Percentiles rank a stretch among this genome's conserved stretches.
Conservation (phyloP, 2,797 vertebrate species). For the Mustela erminea region DNA sequence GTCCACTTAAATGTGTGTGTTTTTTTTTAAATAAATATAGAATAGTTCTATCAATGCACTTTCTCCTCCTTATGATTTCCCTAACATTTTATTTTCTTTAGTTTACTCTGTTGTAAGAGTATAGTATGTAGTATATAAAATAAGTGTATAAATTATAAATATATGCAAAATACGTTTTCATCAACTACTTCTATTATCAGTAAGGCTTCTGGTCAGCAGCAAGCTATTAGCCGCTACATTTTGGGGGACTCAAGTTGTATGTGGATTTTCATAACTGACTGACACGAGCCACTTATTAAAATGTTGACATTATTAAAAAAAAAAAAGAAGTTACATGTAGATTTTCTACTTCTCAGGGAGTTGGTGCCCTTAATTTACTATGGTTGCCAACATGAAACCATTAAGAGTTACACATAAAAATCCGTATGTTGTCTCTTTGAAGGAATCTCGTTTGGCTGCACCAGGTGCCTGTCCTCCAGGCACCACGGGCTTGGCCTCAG, state of each 20-base stretch:
- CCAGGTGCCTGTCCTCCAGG: rapidly evolving
- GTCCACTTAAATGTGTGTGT: neutral
- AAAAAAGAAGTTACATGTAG: neutral
- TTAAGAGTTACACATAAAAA: neutral
- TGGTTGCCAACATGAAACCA: neutral
- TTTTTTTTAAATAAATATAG: neutral
- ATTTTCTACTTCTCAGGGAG: neutral
- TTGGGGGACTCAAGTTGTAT: neutral
- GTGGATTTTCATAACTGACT: neutral
- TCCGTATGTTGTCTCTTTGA: neutral
- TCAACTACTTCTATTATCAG: neutral
- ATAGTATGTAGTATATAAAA: neutral
- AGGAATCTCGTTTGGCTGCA: neutral
- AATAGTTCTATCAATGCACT: neutral
- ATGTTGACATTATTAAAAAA: neutral
- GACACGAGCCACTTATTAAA: neutral
- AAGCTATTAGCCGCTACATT: neutral
- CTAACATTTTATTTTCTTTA: neutral
- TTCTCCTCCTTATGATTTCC: neutral
- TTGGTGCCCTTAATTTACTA: neutral
- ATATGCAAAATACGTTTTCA: neutral
- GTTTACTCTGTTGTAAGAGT: neutral
- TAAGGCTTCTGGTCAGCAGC: neutral
- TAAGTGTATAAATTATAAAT: neutral
- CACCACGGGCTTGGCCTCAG: neutral